Evolutionary conservation across 2,797 vertebrate genomes (phyloP), one percentile per base, ranked within the genome.

Genomic region (Catharus ustulatus): DNA sequence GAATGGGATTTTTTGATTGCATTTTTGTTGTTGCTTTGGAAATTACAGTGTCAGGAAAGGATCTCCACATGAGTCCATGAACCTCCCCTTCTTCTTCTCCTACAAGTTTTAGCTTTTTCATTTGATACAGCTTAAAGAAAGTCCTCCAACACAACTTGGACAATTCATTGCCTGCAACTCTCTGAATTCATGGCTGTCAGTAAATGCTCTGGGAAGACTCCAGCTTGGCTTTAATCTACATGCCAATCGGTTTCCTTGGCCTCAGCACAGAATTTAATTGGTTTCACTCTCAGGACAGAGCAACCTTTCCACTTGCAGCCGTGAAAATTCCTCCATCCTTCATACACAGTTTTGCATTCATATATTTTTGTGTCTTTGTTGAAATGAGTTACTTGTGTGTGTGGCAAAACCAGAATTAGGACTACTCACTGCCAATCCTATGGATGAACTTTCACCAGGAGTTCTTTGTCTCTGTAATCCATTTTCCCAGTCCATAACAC

Each of bases 211-310:
- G 67, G 40, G 72, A 90, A 84, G 30, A 55, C 32, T 67, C 27
- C 15, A 58, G 10, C 74, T 84, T 77, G 74, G 13, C 38, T 89
- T 90, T 84, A 85, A 43, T 52, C 42, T 84, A 40, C 32, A 32
- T 46, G 72, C 19, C 75, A 80, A 54, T 94, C 62, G 66, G 22
- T 74, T 83, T 67, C 85, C n/a, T 86, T 89, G 81, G 75, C 40
- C 66, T 58, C 24, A 73, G 75, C 43, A 62, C 9, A 86, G 64
- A 72, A 80, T 67, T 95, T 62, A 89, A 75, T 23, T 83, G 72
- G 46, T 94, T 85, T 89, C 68, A 72, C 64, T 83, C 62, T 92
- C 72, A 85, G 52, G 68, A 91, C n/a, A 73, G 67, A 61, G 58
- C 0, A 0, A 84, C 54, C 32, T 87, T 94, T 94, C 72, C 62